Evolutionary conservation across 1,140 invertebrate genomes (phyloP), one percentile per base, ranked within the genome.

Genomic region (Macrotrachela quadricornifera): DNA sequence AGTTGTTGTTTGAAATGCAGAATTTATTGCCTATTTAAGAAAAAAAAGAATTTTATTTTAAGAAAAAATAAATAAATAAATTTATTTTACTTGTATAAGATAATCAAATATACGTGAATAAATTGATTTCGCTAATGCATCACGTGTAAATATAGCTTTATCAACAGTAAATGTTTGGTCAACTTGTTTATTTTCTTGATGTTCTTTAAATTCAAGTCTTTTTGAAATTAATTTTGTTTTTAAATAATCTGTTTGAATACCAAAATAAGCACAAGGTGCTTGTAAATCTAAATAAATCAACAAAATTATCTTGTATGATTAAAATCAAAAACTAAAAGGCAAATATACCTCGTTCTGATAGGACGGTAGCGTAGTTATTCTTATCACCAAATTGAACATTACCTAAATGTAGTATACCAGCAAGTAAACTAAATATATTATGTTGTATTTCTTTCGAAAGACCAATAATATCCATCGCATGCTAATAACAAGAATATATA

Each of bases 51-150:
- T n/a, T n/a, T n/a, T 41, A 16, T 37, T 17, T 38, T 37, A 18
- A 16, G 38, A 13, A 13, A 30, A 30, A 2, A 4, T 8, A 30
- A 4, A 4, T 40, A 14, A 51, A 18, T 45, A 30, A 10, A 45
- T 42, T 6, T 6, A 42, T n/a, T 60, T 63, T 63, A 80, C 77
- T 66, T 76, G 68, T 46, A 81, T 79, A 11, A 81, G 69, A 62
- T 72, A 79, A 64, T 82, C 80, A 64, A 82, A 82, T 0, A 82
- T 62, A 51, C 77, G 65, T 0, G 77, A 66, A 64, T 81, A 82
- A 18, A 82, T 64, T 42, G 76, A 78, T 64, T 82, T 82, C 39
- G 78, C 75, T 17, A 80, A 70, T 13, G 79, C 79, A 64, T 81
- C 78, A 54, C 78, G 60, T 2, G 78, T 74, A 58, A 78, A 78